Percentiles rank a stretch among this genome's conserved stretches.
Evolutionary conservation across 2,888 invertebrate genomes (phyloP).

Genomic region (Julus scandinavius): DNA sequence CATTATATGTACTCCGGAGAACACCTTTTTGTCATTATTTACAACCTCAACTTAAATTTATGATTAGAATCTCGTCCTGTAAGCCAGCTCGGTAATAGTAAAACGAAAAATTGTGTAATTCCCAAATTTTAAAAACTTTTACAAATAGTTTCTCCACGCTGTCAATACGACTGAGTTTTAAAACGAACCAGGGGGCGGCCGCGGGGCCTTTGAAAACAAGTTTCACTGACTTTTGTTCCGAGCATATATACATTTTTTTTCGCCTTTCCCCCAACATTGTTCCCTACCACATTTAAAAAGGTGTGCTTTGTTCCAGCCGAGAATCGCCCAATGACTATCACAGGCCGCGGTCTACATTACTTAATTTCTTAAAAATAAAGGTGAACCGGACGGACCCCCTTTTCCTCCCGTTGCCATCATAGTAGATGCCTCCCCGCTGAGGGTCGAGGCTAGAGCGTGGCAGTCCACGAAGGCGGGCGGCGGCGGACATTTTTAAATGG

Average conservation of each 20-base stretch:
- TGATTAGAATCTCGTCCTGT: background rate
- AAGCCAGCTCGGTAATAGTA: background rate
- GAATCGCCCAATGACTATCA: background rate
- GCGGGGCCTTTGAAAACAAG: background rate
- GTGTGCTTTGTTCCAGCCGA: background rate
- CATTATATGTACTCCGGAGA: background rate
- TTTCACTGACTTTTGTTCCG: background rate
- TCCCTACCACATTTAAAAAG: too few species aligned
- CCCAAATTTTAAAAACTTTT: background rate
- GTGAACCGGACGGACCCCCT: background rate
- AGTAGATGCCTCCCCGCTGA: too few species aligned
- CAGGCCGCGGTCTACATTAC: background rate
- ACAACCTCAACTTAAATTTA: background rate
- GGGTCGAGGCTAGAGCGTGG: too few species aligned
- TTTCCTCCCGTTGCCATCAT: background rate
- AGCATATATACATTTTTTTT: background rate
- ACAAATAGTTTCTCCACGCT: background rate
- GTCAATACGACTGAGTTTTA: background rate
- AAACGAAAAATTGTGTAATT: background rate
- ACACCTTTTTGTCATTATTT: background rate
- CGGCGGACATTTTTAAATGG: conserved; percentile 10
- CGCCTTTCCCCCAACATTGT: too few species aligned
- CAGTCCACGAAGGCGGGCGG: background rate
- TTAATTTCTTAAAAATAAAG: background rate
- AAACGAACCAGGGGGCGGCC: background rate